Percentiles rank a stretch among this genome's conserved stretches.
Evolutionary conservation across 2,797 vertebrate genomes (phyloP).

Genomic region (Sparidentex hasta): DNA sequence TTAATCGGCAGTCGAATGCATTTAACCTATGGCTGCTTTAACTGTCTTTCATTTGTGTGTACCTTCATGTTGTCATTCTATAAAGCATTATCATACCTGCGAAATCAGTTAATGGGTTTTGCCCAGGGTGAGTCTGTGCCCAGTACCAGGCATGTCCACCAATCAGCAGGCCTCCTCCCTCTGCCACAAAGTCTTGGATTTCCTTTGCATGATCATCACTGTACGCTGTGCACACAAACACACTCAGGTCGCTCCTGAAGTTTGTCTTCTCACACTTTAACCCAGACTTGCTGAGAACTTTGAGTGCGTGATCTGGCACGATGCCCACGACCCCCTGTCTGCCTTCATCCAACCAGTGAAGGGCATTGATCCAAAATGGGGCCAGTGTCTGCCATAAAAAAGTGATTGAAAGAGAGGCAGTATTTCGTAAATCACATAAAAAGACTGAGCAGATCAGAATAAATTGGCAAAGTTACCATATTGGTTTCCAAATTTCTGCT

Average conservation of each 20-base stretch:
- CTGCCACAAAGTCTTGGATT: constrained; percentile 88
- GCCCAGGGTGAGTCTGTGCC: constrained; percentile 68
- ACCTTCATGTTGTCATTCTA: not conserved
- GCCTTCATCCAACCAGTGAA: constrained; percentile 87
- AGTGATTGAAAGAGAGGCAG: not conserved
- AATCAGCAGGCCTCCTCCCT: constrained; percentile 88
- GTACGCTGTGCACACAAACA: constrained; percentile 85
- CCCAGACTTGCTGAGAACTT: constrained; percentile 60
- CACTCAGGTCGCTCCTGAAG: constrained; percentile 78
- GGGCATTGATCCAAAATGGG: constrained; percentile 83
- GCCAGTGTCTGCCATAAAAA: constrained; percentile 59
- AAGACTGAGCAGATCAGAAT: not conserved
- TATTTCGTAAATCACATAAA: not conserved
- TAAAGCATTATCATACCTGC: constrained; percentile 60
- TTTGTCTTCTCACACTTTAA: constrained; percentile 65
- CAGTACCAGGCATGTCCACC: constrained; percentile 90
- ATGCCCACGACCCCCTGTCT: constrained; percentile 83
- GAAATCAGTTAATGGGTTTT: constrained; percentile 76
- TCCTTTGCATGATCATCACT: constrained; percentile 64
- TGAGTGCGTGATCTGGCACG: not conserved
- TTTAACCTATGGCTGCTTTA: too few species aligned
- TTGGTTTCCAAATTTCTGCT: not conserved
- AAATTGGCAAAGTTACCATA: not conserved
- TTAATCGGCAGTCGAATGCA: too few species aligned
- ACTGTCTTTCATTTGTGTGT: not conserved